These are phyloP conservation scores for Cyprinus carpio DNA, from an alignment of 2,113 vertebrate genomes.

Conservation along the genomic window DNA sequence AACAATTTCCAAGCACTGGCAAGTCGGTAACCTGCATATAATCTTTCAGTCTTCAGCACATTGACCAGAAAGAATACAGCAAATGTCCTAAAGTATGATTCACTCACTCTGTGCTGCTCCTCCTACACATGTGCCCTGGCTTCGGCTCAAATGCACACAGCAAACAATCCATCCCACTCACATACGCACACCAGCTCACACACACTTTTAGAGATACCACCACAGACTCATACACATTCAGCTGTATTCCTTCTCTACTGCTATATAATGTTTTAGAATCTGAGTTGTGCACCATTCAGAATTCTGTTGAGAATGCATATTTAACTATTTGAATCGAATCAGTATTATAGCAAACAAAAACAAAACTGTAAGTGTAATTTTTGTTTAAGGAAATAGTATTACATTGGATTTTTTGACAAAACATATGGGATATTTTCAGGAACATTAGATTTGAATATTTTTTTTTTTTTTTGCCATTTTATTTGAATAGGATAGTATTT, in stretches of 20 bases:
- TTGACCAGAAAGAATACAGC: conserved; percentile 53
- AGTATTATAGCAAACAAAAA: background rate
- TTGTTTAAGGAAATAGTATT: background rate
- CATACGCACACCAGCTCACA: conserved; percentile 19
- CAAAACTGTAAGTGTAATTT: background rate
- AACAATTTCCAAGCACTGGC: background rate
- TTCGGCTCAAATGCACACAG: conserved; percentile 54
- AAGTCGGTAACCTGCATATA: background rate
- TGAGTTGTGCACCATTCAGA: background rate
- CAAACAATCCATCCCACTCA: conserved; percentile 54
- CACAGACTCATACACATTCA: conserved; percentile 35
- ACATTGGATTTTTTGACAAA: background rate
- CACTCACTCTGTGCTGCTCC: conserved; percentile 58
- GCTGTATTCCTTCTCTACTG: background rate
- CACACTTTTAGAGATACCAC: conserved; percentile 23
- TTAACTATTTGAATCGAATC: background rate
- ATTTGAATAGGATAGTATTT: too few species aligned
- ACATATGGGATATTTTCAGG: too few species aligned
- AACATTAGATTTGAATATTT: too few species aligned
- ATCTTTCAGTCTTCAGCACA: conserved; percentile 29
- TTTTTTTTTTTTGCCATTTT: too few species aligned
- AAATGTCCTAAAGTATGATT: conserved; percentile 58
- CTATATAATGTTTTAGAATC: background rate
- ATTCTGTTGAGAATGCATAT: background rate
- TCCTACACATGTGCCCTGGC: conserved; percentile 61